Evolutionary conservation across 2,797 vertebrate species (phyloP), one percentile per base, ranked within the genome.

Genomic region (Cossypha dichroa): DNA sequence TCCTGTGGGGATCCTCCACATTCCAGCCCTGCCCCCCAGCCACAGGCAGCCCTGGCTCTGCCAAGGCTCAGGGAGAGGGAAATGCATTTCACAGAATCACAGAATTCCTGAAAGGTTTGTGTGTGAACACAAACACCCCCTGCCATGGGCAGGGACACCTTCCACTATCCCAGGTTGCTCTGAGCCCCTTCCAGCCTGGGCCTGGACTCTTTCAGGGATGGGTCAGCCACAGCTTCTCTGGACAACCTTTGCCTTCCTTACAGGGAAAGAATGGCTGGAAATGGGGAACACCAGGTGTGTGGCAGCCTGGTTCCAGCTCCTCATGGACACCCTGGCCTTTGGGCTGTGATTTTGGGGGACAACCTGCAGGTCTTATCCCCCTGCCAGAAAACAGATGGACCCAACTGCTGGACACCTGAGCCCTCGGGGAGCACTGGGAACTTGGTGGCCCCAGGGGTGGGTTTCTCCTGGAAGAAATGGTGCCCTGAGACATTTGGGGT

Each of bases 341-440:
- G 60, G 26, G 4, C 63, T 66, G 29, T 0, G 0, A 51, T 14
- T 13, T 0, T 60, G 38, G 17, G 52, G 9, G 20, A 33, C 34
- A 62, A 3, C 11, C 34, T 28, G 21, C 10, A 26, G 64, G 15
- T 83, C 45, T 46, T 7, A 46, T 46, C 45, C 21, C 45, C 45
- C 45, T 46, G 13, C 66, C 73, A 69, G 13, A 28, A 52, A 55
- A 48, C 6, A 4, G 5, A 0, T 3, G 10, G 63, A 63, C 18
- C 11, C 3, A 0, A 0, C 31, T 41, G 22, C n/a, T 33, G 0
- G 66, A 59, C 23, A 41, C 8, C 0, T 59, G 8, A 72, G 45
- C 8, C 13, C 41, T 5, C 23, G 5, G 17, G 21, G 22, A 10
- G 11, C 21, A 26, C 12, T 0, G 0, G 54, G 20, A 82, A 29